A percentile compares a stretch with the other conserved stretches of the same genome.
Conservation (phyloP, 2,113 vertebrate species). For the Rhodinocichla rosea region DNA sequence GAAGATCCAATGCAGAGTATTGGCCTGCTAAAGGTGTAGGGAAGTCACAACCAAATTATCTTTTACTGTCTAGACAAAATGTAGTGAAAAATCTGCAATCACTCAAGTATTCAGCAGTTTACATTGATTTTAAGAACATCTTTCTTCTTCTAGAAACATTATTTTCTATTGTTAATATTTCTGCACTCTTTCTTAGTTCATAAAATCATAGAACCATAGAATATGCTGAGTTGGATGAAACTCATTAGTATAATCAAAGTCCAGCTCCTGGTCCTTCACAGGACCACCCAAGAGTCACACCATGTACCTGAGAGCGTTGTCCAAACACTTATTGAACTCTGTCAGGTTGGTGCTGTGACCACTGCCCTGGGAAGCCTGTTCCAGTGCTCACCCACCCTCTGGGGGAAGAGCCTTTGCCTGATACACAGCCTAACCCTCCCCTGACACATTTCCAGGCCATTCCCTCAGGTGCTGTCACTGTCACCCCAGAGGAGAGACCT, state of each 20-base stretch:
- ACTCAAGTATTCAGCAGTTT: not conserved
- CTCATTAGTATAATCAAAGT: not conserved
- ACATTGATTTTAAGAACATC: not conserved
- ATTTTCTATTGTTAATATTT: not conserved
- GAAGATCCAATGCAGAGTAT: not conserved
- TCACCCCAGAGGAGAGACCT: not conserved
- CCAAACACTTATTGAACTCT: not conserved
- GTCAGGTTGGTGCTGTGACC: not conserved
- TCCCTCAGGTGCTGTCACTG: not conserved
- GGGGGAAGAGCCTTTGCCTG: not conserved
- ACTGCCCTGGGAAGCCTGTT: not conserved
- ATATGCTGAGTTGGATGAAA: not conserved
- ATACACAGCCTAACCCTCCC: not conserved
- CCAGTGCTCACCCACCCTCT: fast-evolving
- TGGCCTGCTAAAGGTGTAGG: not conserved
- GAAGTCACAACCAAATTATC: not conserved
- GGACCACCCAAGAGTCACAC: not conserved
- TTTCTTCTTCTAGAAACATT: not conserved
- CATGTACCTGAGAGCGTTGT: fast-evolving
- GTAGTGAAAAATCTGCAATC: not conserved
- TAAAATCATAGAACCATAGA: not conserved
- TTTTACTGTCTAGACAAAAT: not conserved
- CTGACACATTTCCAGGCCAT: not conserved
- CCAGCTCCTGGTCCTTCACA: not conserved
- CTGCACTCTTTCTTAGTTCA: not conserved